Evolutionary conservation across 2,888 invertebrate species (phyloP).

Genomic region (Epinotia ramella): DNA sequence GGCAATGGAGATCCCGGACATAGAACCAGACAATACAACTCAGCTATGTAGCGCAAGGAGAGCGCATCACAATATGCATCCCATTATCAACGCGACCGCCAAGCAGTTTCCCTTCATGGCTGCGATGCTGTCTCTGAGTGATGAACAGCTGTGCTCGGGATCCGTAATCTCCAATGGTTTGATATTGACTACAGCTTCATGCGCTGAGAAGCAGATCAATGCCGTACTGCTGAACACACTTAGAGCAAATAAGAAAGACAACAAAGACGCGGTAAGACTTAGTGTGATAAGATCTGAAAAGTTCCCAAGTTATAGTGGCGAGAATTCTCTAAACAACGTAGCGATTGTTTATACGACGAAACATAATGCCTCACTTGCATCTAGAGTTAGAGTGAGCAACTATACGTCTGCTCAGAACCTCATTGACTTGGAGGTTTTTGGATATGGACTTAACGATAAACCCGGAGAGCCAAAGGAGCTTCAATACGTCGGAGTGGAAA

Average conservation of each 20-base stretch:
- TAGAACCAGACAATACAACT: slow-evolving; percentile 53
- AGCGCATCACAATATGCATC: slow-evolving; percentile 70
- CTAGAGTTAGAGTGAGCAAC: slow-evolving; percentile 70
- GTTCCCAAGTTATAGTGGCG: slow-evolving; percentile 68
- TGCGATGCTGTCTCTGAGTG: slow-evolving; percentile 72
- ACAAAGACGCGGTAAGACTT: slow-evolving; percentile 56
- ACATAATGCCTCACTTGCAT: slow-evolving; percentile 66
- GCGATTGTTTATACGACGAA: slow-evolving; percentile 73
- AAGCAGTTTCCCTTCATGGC: slow-evolving; percentile 76
- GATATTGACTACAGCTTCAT: slow-evolving; percentile 71
- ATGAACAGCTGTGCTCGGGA: slow-evolving; percentile 75
- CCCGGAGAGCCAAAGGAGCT: slow-evolving; percentile 64
- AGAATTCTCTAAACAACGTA: slow-evolving; percentile 65
- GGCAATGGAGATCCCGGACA: slow-evolving; percentile 70
- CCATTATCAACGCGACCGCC: slow-evolving; percentile 62
- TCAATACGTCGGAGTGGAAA: slow-evolving; percentile 73
- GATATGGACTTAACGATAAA: slow-evolving; percentile 75
- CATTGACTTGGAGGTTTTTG: slow-evolving; percentile 68
- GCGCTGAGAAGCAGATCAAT: slow-evolving; percentile 62
- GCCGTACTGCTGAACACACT: slow-evolving; percentile 72
- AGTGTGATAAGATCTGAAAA: slow-evolving; percentile 69
- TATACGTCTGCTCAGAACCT: slow-evolving; percentile 59
- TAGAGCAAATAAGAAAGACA: slow-evolving; percentile 62
- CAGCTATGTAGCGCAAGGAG: slow-evolving; percentile 66
- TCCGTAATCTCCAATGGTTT: slow-evolving; percentile 71